Base-by-base conservation (phyloP, 1,140 invertebrate genomes). In the Macrocentrus cingulum region DNA sequence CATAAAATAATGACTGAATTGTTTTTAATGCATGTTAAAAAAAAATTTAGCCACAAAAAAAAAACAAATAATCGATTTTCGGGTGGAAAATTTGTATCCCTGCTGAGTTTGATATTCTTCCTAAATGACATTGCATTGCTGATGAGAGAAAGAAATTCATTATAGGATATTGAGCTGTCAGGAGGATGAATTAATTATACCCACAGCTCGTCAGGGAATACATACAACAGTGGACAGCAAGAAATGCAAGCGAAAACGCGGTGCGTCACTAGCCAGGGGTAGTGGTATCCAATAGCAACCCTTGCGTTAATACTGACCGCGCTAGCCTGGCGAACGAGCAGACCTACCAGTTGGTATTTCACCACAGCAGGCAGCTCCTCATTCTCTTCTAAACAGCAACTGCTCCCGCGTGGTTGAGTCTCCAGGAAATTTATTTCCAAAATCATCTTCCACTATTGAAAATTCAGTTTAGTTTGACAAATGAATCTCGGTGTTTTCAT, bases 211-310 rank as follows among this genome's bases (percentile, higher is more conserved):
- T n/a, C n/a, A n/a, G n/a, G n/a, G n/a, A n/a, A n/a, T 11, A 34
- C 11, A 34, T 7, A 34, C 29, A 11, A 34, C 11, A 34, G 6
- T 34, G 29, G 29, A 34, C 29, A 7, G 6, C 11, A 6, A 6
- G 6, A 11, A 7, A 50, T 18, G 29, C 6, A 50, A 11, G 25
- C 6, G 25, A 36, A 18, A 15, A 11, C 19, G 13, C 3, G 56
- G 56, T 70, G 69, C 63, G 66, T 60, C 65, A 67, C 67, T 67
- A 3, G 42, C 5, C 42, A n/a, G 67, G 62, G 42, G 46, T 42
- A 50, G 57, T 70, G 70, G 72, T 75, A 66, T 63, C 73, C 57
- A 70, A 56, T 56, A 68, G 73, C 73, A 75, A 75, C 73, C 66
- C 61, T 70, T 69, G 64, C 59, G 54, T 72, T 68, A 67, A 63